Evolutionary conservation across 2,888 invertebrate species (phyloP).

Genomic region (Andrena bicolor): DNA sequence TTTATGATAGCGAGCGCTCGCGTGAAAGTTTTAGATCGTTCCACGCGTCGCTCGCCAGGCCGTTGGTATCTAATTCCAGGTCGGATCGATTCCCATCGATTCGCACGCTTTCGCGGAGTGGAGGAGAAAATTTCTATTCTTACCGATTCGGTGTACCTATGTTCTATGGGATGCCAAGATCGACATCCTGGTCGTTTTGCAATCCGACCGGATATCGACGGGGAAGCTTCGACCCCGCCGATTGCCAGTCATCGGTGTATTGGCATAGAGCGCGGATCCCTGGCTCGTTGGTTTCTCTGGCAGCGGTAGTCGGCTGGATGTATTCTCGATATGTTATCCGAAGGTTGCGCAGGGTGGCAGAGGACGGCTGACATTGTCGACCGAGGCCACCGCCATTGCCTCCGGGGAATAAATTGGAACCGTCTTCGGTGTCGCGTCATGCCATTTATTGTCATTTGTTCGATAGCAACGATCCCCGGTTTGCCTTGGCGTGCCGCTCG

Average conservation of each 20-base stretch:
- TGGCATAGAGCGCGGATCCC: slow-evolving; percentile 35
- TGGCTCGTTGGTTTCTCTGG: slow-evolving; percentile 55
- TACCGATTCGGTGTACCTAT: background rate
- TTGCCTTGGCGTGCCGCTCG: slow-evolving; percentile 44
- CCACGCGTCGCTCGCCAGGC: too few relatives aligned
- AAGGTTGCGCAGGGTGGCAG: slow-evolving; percentile 48
- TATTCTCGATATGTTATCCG: slow-evolving; percentile 75
- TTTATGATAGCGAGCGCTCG: background rate
- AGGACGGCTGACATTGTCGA: slow-evolving; percentile 60
- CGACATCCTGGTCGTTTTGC: background rate
- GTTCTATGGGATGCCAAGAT: background rate
- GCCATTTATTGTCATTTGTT: slow-evolving; percentile 82
- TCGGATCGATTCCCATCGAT: too few relatives aligned
- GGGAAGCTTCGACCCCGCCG: background rate
- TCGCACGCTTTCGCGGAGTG: too few relatives aligned
- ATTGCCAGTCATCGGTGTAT: slow-evolving; percentile 20
- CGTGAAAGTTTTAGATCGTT: too few relatives aligned
- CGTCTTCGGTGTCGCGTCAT: slow-evolving; percentile 79
- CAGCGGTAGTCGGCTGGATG: slow-evolving; percentile 61
- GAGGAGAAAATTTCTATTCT: too few relatives aligned
- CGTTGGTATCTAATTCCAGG: too few relatives aligned
- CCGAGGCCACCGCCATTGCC: slow-evolving; percentile 32
- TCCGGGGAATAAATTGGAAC: slow-evolving; percentile 80
- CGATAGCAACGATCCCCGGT: slow-evolving; percentile 72
- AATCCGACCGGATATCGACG: slow-evolving; percentile 3